Evolutionary conservation across 2,888 invertebrate species (phyloP).

Genomic region (Chrysolina oricalcia): DNA sequence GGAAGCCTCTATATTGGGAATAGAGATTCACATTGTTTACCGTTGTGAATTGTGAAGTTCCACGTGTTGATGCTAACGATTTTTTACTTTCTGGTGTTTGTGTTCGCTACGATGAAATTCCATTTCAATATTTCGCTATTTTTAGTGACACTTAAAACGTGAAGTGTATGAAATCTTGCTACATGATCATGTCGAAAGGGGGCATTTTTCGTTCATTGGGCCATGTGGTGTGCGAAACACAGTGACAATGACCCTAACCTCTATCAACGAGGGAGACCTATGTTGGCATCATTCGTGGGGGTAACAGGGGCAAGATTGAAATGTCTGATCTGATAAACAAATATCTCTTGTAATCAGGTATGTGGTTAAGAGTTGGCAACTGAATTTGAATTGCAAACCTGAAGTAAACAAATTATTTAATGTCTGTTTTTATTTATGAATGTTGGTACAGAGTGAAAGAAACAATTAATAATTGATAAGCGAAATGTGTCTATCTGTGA

Average conservation of each 20-base stretch:
- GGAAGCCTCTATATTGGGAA: constrained; percentile 19
- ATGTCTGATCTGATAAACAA: background rate
- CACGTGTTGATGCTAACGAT: background rate
- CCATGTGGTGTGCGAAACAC: background rate
- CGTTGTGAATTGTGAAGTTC: background rate
- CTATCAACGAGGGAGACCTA: background rate
- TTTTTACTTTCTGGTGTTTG: background rate
- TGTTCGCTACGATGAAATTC: background rate
- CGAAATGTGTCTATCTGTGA: too few species aligned
- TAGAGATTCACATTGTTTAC: constrained; percentile 8
- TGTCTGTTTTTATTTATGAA: too few species aligned
- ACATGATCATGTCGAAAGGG: background rate
- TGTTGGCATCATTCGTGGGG: background rate
- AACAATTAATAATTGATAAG: too few species aligned
- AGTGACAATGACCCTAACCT: constrained; percentile 13
- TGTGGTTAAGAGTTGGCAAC: too few species aligned
- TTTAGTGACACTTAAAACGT: background rate
- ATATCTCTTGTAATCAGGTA: too few species aligned
- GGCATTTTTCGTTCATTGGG: background rate
- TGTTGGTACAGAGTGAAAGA: too few species aligned
- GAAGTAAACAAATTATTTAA: too few species aligned
- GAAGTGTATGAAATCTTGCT: background rate
- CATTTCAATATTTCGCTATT: background rate
- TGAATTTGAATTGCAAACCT: too few species aligned
- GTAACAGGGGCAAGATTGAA: background rate